These are phyloP conservation scores for Theropithecus gelada DNA, from an alignment of 2,113 vertebrate species.

Conservation along the genomic window DNA sequence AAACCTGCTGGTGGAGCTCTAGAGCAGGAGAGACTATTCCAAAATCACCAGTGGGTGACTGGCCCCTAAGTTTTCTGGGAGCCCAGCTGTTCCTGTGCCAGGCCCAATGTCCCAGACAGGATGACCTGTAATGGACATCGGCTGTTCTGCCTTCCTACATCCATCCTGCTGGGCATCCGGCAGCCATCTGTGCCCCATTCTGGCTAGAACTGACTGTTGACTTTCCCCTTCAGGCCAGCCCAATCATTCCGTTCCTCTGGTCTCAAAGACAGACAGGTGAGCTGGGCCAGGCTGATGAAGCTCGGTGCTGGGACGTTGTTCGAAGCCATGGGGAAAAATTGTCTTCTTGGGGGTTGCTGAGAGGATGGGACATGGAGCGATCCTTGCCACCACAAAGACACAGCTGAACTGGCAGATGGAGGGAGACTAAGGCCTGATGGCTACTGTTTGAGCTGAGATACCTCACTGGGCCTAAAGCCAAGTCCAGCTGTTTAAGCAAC, in stretches of 20 bases:
- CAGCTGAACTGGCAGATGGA: not conserved
- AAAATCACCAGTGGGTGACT: not conserved
- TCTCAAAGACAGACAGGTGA: not conserved
- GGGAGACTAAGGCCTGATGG: not conserved
- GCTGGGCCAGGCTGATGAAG: not conserved
- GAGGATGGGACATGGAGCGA: not conserved
- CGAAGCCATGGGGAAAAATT: not conserved
- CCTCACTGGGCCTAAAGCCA: not conserved
- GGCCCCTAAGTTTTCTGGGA: not conserved
- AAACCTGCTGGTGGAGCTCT: not conserved
- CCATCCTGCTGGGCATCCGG: not conserved
- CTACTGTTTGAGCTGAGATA: not conserved
- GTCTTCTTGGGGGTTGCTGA: not conserved
- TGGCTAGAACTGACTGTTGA: not conserved
- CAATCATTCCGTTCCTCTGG: not conserved
- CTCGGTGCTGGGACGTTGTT: not conserved
- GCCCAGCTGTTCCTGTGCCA: not conserved
- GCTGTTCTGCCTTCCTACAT: not conserved
- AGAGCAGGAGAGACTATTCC: not conserved
- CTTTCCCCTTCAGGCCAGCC: not conserved
- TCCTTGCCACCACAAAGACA: not conserved
- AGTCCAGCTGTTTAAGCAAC: too few species aligned
- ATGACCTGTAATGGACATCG: fast-evolving
- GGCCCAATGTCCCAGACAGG: not conserved
- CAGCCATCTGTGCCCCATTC: too few species aligned